A percentile compares a stretch with the other conserved stretches of the same genome.
Evolutionary conservation across 2,113 vertebrate genomes (phyloP).

Genomic region (Toxotes chatareus): DNA sequence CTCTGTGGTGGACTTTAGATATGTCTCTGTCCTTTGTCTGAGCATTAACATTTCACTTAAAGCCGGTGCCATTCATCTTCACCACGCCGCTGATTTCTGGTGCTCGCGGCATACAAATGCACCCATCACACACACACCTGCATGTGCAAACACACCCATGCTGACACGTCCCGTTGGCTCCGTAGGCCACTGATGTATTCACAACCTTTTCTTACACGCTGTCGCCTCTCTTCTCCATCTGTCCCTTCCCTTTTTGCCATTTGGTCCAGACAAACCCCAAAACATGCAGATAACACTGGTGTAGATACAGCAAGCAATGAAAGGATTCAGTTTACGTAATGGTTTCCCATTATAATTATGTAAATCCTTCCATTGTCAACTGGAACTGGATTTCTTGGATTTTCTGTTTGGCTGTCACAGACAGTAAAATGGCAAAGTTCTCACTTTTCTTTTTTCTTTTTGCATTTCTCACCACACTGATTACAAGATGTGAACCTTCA

Average conservation of each 20-base stretch:
- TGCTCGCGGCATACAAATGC: conserved; percentile 52
- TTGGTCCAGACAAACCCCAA: conserved; percentile 12
- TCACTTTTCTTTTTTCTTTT: background rate
- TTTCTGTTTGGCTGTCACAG: conserved; percentile 14
- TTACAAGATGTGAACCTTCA: conserved; percentile 22
- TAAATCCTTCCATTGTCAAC: conserved; percentile 46
- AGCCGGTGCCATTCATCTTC: conserved; percentile 44
- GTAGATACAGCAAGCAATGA: background rate
- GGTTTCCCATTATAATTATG: conserved; percentile 40
- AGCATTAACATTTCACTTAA: conserved; percentile 21
- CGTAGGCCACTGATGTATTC: conserved; percentile 35
- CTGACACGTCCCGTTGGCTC: conserved; percentile 41
- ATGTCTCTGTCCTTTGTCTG: conserved; percentile 5
- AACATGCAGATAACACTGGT: background rate
- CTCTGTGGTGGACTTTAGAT: background rate
- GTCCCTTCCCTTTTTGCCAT: background rate
- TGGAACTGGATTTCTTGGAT: conserved; percentile 5
- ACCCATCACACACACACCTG: conserved; percentile 43
- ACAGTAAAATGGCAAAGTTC: conserved; percentile 7
- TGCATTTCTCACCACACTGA: background rate
- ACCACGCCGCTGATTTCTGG: conserved; percentile 30
- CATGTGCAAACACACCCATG: conserved; percentile 39
- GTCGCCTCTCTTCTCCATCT: conserved; percentile 35
- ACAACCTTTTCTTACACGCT: conserved; percentile 20
- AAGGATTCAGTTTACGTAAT: conserved; percentile 21